Base-by-base conservation (phyloP, 2,113 vertebrate genomes). In the Phylloscopus whistleri region DNA sequence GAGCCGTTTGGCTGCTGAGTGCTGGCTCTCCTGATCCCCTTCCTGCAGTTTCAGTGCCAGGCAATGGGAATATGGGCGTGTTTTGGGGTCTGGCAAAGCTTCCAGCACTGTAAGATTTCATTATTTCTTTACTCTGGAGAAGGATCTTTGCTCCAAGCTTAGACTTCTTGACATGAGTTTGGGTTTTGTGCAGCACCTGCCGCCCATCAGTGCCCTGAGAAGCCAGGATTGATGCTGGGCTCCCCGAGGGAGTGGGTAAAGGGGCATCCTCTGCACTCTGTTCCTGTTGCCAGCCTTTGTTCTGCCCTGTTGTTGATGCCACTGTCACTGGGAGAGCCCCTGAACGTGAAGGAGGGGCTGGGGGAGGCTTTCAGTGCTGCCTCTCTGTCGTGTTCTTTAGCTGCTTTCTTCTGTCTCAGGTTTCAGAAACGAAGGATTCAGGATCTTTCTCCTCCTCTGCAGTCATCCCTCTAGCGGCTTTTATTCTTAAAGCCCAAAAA, bases 281-380 rank as follows among this genome's bases (percentile, higher is more conserved):
- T 15, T 56, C 23, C 60, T 66, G 1, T 8, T 60, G 19, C 22
- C 31, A 8, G 3, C 41, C 52, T 66, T 62, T 44, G 14, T 59
- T 52, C 20, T 69, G 17, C 20, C 43, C 19, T 51, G 31, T 15
- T 35, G 21, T 6, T 74, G 53, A 2, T 81, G 78, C 20, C 24
- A 3, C 49, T 52, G 72, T 8, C 56, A 1, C 53, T 51, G 79
- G 73, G 44, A 67, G 60, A 46, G 7, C n/a, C 14, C 75, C 70
- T 1, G 2, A 9, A 19, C 0, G 0, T 20, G 24, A 19, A 10
- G 4, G 64, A 44, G 64, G 41, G 49, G 48, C 77, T 33, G 13
- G 12, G 51, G 59, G 59, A 80, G 41, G n/a, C 28, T 74, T 4
- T 44, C 20, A 1, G 26, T 27, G 51, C 24, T 46, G 10, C 31